These are phyloP conservation scores for Epinephelus fuscoguttatus DNA, from an alignment of 2,113 vertebrate genomes.

Conservation along the genomic window DNA sequence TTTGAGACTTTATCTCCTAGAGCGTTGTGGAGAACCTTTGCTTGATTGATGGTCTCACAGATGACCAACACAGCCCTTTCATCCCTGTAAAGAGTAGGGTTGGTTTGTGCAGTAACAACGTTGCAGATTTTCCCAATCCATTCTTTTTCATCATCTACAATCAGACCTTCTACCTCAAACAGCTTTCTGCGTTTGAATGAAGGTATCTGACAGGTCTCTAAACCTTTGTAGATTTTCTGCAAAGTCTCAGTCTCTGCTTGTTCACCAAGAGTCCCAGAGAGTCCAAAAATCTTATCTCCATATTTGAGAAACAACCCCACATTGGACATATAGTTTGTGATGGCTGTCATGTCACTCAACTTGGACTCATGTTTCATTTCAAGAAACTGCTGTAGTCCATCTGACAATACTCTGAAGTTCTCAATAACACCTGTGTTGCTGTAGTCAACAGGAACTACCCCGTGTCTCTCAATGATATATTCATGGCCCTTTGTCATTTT, in stretches of 20 bases:
- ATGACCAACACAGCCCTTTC: slow-evolving; percentile 76
- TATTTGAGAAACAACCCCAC: slow-evolving; percentile 74
- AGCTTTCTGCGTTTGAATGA: slow-evolving; percentile 76
- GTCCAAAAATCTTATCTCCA: slow-evolving; percentile 68
- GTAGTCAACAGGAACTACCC: slow-evolving; percentile 79
- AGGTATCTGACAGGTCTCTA: slow-evolving; percentile 75
- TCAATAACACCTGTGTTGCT: slow-evolving; percentile 79
- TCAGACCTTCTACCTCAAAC: slow-evolving; percentile 70
- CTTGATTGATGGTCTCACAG: slow-evolving; percentile 80
- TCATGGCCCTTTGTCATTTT: slow-evolving; percentile 60
- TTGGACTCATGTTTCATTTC: slow-evolving; percentile 78
- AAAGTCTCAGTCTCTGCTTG: slow-evolving; percentile 68
- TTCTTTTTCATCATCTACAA: slow-evolving; percentile 26
- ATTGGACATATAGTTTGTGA: slow-evolving; percentile 83
- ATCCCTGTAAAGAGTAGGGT: slow-evolving; percentile 7
- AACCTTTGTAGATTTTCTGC: slow-evolving; percentile 55
- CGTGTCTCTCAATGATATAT: slow-evolving; percentile 67
- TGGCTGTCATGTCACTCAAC: slow-evolving; percentile 69
- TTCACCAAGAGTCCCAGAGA: slow-evolving; percentile 79
- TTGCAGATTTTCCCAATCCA: slow-evolving; percentile 70
- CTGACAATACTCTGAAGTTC: slow-evolving; percentile 70
- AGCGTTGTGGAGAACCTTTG: slow-evolving; percentile 32
- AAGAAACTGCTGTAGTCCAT: slow-evolving; percentile 84
- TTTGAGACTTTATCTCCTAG: neutral
- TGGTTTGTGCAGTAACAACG: slow-evolving; percentile 47